Base-by-base conservation (phyloP, 2,888 invertebrate genomes). In the Tenthredo notha region DNA sequence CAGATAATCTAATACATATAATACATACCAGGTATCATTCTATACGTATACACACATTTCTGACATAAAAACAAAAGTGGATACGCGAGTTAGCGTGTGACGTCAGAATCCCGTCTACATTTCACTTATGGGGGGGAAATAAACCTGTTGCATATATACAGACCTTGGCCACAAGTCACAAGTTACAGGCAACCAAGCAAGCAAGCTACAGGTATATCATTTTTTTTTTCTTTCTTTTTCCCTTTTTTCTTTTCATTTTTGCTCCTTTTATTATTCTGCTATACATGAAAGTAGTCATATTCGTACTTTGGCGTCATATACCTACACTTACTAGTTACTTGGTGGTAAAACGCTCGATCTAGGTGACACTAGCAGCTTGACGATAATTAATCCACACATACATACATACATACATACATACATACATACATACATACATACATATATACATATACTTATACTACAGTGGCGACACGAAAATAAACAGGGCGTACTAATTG, bases 121-220 rank as follows among this genome's bases (percentile, higher is more conserved):
- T 83, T 83, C 83, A 70, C 83, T 83, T 83, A 47, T 83, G 70
- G 83, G n/a, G 43, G 67, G 18, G 67, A 83, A 50, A 50, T 25
- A 50, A 83, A 83, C 83, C 83, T 83, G 83, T 83, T 83, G 83
- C 83, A 70, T 83, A 83, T 25, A 72, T 37, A 80, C 58, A 80
- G 80, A 40, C 58, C 80, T 80, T 61, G 80, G 80, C 29, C 61
- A 80, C 40, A 58, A 80, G 80, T 80, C 80, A 80, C 80, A 80
- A 80, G 80, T 80, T 54, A 77, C 77, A 77, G 33, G 50, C 77
- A 43, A 40, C 9, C 72, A 72, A 21, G 72, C 72, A 43, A 4
- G 7, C n/a, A 50, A 77, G 77, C 77, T 77, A 29, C 77, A 50
- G 50, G 50, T 50, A 50, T 18, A 67, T 67, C 12, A 33, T 67